Evolutionary conservation across 2,797 vertebrate species (phyloP), one percentile per base, ranked within the genome.

Genomic region (Poecilia wingei): DNA sequence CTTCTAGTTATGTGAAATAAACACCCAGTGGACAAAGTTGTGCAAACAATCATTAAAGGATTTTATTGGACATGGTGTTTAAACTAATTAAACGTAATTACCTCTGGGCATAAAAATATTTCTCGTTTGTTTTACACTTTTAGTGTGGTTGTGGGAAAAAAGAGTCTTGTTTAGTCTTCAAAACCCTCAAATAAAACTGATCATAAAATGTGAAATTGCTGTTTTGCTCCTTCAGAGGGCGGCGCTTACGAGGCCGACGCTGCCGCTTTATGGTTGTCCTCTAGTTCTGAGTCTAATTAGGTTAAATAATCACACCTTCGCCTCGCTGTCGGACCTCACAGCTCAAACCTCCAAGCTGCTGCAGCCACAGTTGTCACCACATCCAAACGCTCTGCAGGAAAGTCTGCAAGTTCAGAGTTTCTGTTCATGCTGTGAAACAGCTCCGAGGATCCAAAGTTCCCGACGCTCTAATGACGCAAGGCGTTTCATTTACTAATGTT

Each of bases 301-400:
- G 72, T 36, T 36, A 80, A 79, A 79, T 83, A 82, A 90, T 86
- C 80, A 79, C 59, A 25, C 74, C 82, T 77, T 28, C 20, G 41
- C 75, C 75, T 39, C 2, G 1, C 49, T 68, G 78, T 68, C 88
- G 89, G 85, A 88, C 78, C 78, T 31, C 80, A 70, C 80, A 45
- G 69, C 47, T 2, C 79, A 47, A 74, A 77, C 82, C 86, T 84
- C 74, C 51, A 77, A 79, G 91, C 91, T 25, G 51, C 51, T 91
- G 86, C 91, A 91, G 89, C 82, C 85, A 84, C 84, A 90, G 83
- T 84, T 84, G 88, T 93, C 92, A 92, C 74, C 88, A 78, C 93
- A 93, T 94, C 90, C 91, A 51, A 75, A 66, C 28, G 43, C 7
- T 41, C 77, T 84, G 79, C 89, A 87, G 85, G 89, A 92, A 90